Evolutionary conservation across 2,113 vertebrate genomes (phyloP).

Genomic region (Seriola rivoliana): DNA sequence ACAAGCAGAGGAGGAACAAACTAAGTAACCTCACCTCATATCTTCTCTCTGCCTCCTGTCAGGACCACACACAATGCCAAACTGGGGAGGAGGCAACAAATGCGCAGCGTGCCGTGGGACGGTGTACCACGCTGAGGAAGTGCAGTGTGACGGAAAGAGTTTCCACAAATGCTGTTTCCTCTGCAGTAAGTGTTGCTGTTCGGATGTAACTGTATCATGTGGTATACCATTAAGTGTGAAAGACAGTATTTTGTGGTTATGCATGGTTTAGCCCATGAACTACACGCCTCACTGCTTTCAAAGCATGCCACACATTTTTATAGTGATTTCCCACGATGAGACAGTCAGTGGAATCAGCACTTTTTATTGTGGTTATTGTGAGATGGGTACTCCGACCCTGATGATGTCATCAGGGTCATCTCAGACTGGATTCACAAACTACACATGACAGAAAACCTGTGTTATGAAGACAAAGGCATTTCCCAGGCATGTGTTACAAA

Average conservation of each 20-base stretch:
- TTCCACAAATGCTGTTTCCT: slow-evolving; percentile 96
- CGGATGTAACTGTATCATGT: background rate
- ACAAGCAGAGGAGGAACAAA: background rate
- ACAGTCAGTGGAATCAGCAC: too few species aligned
- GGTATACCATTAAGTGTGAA: background rate
- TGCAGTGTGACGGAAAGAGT: slow-evolving; percentile 94
- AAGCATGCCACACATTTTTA: background rate
- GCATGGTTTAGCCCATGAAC: background rate
- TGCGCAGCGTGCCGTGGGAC: slow-evolving; percentile 88
- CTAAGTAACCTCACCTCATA: background rate
- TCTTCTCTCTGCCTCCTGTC: slow-evolving; percentile 6
- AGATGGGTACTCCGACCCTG: too few species aligned
- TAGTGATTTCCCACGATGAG: background rate
- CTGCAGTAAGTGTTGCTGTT: slow-evolving; percentile 88
- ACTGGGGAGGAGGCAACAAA: slow-evolving; percentile 97
- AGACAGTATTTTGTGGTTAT: background rate
- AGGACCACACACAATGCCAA: slow-evolving; percentile 88
- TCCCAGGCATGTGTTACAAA: too few species aligned
- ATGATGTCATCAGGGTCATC: too few species aligned
- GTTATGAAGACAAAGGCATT: background rate
- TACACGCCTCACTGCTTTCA: too few species aligned
- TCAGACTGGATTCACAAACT: background rate
- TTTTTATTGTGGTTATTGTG: too few species aligned
- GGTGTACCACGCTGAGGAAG: slow-evolving; percentile 96
- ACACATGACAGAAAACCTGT: too few species aligned